These are phyloP conservation scores for Melieria crassipennis DNA, from an alignment of 2,888 invertebrate species.

Conservation along the genomic window DNA sequence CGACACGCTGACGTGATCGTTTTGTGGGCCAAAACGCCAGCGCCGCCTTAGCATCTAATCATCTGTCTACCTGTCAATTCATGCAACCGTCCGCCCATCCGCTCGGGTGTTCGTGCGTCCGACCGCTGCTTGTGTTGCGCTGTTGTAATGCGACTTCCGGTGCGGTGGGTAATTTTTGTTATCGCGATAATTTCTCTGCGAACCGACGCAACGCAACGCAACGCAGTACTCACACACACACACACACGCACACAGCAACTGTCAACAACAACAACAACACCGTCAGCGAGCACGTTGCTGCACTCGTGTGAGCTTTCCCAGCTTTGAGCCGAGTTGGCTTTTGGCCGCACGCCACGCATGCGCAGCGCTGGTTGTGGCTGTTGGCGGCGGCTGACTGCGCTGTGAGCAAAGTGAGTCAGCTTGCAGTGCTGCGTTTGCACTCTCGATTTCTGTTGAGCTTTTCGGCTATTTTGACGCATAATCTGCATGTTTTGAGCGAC, in stretches of 20 bases:
- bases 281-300: too few relatives aligned
- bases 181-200: neutral
- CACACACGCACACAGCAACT: neutral
- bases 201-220: too few relatives aligned
- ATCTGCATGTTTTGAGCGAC: constrained; percentile 11
- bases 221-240: neutral
- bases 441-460: neutral
- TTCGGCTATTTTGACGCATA: constrained; percentile 1
- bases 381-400: neutral
- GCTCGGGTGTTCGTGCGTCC: neutral
- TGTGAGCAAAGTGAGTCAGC: neutral
- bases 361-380: neutral
- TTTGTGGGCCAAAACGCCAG: too few relatives aligned
- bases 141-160: constrained; percentile 19
- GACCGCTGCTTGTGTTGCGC: neutral
- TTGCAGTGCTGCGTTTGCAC: neutral
- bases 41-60: too few relatives aligned
- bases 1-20: too few relatives aligned
- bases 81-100: too few relatives aligned
- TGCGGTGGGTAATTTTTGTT: neutral
- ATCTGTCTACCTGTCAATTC: too few relatives aligned
- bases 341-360: neutral
- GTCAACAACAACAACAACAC: neutral
- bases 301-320: neutral
- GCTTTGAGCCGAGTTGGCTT: constrained; percentile 7